These are phyloP conservation scores for Alectoris magna DNA, from an alignment of 2,797 vertebrate genomes.

Conservation along the genomic window DNA sequence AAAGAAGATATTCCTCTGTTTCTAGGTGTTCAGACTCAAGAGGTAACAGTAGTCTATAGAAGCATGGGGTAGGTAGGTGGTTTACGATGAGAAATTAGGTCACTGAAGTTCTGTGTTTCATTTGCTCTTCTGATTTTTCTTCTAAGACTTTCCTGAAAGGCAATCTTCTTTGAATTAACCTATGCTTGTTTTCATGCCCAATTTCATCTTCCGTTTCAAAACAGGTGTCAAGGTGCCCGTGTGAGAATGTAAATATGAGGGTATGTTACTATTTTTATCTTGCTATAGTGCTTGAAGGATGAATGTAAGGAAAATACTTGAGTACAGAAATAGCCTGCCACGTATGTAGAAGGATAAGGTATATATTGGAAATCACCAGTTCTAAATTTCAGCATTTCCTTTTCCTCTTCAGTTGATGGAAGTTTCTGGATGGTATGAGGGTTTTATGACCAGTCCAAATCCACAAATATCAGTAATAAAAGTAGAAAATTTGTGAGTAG, in stretches of 20 bases:
- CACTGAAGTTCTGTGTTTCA: not conserved
- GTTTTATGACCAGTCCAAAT: not conserved
- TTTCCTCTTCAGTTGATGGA: not conserved
- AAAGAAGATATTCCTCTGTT: not conserved
- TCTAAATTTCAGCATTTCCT: not conserved
- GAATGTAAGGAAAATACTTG: not conserved
- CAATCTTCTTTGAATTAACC: not conserved
- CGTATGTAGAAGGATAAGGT: not conserved
- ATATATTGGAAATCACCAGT: not conserved
- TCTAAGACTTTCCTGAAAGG: not conserved
- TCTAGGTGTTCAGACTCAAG: not conserved
- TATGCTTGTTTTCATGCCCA: not conserved
- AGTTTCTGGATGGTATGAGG: not conserved
- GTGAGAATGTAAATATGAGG: not conserved
- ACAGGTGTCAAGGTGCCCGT: rapidly evolving
- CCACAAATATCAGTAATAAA: not conserved
- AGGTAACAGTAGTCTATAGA: not conserved
- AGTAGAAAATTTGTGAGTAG: not conserved
- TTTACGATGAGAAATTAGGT: not conserved
- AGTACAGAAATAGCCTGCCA: not conserved
- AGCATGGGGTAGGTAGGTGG: not conserved
- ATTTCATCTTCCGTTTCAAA: not conserved
- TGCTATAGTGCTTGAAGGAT: not conserved
- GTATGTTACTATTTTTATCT: not conserved
- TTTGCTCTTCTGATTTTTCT: not conserved